Conservation (phyloP, 2,888 invertebrate genomes). For the Drosophila buzzatii region DNA sequence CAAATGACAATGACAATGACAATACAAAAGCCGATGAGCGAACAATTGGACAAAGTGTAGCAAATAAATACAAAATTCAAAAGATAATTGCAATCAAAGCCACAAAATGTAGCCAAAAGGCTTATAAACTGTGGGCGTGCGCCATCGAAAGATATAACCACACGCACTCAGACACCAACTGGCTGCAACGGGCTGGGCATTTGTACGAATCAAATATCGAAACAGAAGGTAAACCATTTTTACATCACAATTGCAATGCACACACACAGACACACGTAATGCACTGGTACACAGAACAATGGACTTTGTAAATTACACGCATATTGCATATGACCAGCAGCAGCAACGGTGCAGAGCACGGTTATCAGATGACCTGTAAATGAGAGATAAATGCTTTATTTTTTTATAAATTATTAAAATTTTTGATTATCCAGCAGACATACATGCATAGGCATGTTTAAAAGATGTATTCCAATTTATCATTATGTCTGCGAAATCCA, state of each 20-base stretch:
- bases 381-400: background rate
- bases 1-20: constrained; percentile 57
- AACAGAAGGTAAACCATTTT: constrained; percentile 60
- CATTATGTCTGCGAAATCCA: too few species aligned
- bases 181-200: background rate
- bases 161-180: background rate
- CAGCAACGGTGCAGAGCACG: background rate
- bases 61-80: constrained; percentile 81
- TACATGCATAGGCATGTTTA: too few species aligned
- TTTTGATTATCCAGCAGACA: background rate
- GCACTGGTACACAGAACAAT: constrained; percentile 7
- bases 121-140: constrained; percentile 73
- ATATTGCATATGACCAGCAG: constrained; percentile 26
- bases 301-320: constrained; percentile 32
- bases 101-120: constrained; percentile 81
- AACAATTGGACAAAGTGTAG: constrained; percentile 79
- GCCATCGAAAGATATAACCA: constrained; percentile 24
- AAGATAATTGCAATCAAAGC: constrained; percentile 83
- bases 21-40: constrained; percentile 59
- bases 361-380: constrained; percentile 11
- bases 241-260: constrained; percentile 55
- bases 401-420: background rate
- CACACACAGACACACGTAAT: constrained; percentile 20
- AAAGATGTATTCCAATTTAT: too few species aligned
- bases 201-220: constrained; percentile 33